Conservation (phyloP, 2,888 invertebrate species). For the Phlogophora meticulosa region DNA sequence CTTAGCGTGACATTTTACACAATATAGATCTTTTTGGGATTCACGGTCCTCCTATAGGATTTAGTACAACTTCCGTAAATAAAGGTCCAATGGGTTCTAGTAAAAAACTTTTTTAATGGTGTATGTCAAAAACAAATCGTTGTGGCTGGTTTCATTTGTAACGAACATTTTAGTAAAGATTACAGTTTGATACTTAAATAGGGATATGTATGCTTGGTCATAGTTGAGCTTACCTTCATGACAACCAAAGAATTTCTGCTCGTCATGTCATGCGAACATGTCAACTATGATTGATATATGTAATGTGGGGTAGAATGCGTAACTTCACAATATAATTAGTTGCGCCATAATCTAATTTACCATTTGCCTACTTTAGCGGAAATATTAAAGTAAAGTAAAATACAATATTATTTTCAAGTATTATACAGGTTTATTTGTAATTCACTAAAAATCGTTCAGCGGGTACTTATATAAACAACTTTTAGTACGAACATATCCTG, state of each 20-base stretch:
- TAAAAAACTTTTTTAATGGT: neutral
- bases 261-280: conserved; percentile 45
- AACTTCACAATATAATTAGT: conserved; percentile 57
- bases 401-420: too few species aligned
- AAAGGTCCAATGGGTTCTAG: neutral
- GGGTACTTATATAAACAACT: too few species aligned
- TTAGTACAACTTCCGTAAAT: conserved; percentile 13
- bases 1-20: conserved; percentile 28
- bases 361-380: neutral
- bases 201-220: conserved; percentile 5
- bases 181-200: neutral
- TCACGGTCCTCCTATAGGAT: neutral
- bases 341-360: conserved; percentile 6
- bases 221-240: conserved; percentile 30
- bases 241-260: conserved; percentile 27
- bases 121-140: too few species aligned
- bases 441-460: too few species aligned
- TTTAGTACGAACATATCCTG: too few species aligned
- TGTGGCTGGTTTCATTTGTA: too few species aligned
- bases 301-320: conserved; percentile 56
- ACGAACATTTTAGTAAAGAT: too few species aligned
- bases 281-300: conserved; percentile 56
- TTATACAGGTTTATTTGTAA: too few species aligned
- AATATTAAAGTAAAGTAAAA: too few species aligned
- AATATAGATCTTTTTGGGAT: conserved; percentile 18